Percentiles rank a stretch among this genome's conserved stretches.
Conservation (phyloP, 1,140 invertebrate species). For the Daktulosphaira vitifoliae region DNA sequence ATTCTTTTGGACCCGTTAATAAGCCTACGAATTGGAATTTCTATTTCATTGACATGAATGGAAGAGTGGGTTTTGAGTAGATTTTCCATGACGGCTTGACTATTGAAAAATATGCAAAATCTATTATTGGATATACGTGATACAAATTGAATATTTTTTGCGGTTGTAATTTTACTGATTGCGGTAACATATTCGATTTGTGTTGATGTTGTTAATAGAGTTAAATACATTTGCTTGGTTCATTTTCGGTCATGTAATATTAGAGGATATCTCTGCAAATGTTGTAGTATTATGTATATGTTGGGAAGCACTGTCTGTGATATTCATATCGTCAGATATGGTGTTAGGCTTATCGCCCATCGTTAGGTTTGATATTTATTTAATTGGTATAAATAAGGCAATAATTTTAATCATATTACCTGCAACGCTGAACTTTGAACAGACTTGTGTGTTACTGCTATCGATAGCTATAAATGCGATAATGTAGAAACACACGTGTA, state of each 20-base stretch:
- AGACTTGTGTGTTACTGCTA: too few species aligned
- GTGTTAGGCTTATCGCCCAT: background rate
- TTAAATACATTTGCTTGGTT: background rate
- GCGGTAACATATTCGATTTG: conserved; percentile 1
- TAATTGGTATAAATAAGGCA: background rate
- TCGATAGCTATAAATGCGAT: too few species aligned
- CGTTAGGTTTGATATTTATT: background rate
- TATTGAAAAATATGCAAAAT: background rate
- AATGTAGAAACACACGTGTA: too few species aligned
- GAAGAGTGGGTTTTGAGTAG: background rate
- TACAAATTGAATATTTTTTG: background rate
- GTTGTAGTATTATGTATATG: background rate
- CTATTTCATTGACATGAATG: background rate
- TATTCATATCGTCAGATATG: too few species aligned
- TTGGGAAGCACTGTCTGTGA: too few species aligned
- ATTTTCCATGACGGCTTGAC: background rate
- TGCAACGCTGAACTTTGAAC: background rate
- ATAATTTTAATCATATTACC: background rate
- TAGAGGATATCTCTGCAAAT: background rate
- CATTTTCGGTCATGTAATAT: background rate
- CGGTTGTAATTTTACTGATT: background rate
- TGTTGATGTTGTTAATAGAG: background rate
- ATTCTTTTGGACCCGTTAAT: background rate
- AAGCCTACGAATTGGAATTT: background rate
- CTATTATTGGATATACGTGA: background rate